These are phyloP conservation scores for Blennius ocellaris DNA, from an alignment of 2,113 vertebrate species.

Conservation along the genomic window DNA sequence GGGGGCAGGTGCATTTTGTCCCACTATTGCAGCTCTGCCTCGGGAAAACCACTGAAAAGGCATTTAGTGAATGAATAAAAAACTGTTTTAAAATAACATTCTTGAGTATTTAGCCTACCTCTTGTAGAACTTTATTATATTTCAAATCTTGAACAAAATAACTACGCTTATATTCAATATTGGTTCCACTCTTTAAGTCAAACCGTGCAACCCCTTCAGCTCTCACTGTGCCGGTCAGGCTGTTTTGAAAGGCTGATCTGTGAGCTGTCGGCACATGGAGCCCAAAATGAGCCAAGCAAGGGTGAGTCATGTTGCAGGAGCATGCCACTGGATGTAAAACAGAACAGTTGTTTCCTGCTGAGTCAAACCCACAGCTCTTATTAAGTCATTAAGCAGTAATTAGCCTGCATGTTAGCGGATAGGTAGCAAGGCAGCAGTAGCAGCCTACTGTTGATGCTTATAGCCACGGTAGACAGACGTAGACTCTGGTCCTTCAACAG, in stretches of 20 bases:
- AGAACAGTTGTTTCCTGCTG: conserved; percentile 77
- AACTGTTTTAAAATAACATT: too few relatives aligned
- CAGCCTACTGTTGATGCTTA: conserved; percentile 21
- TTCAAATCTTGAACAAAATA: conserved; percentile 6
- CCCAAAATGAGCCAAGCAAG: conserved; percentile 44
- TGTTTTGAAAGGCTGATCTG: conserved; percentile 29
- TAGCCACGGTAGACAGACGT: conserved; percentile 20
- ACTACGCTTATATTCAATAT: conserved; percentile 31
- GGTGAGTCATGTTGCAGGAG: conserved; percentile 74
- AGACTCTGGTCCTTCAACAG: conserved; percentile 31
- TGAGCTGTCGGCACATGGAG: conserved; percentile 35
- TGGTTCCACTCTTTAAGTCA: conserved; percentile 39
- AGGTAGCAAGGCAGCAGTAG: conserved; percentile 60
- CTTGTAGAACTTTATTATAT: neutral
- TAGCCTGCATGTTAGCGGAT: conserved; percentile 71
- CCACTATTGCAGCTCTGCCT: too few relatives aligned
- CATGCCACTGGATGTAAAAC: conserved; percentile 77
- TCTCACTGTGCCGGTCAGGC: conserved; percentile 30
- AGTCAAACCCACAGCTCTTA: conserved; percentile 76
- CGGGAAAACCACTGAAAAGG: too few relatives aligned
- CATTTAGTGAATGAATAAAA: too few relatives aligned
- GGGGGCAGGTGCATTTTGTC: too few relatives aligned
- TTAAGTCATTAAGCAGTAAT: conserved; percentile 79
- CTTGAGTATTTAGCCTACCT: too few relatives aligned
- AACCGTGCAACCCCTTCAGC: conserved; percentile 29